These are phyloP conservation scores for Callorhinus ursinus DNA, from an alignment of 2,113 vertebrate species.

Conservation along the genomic window DNA sequence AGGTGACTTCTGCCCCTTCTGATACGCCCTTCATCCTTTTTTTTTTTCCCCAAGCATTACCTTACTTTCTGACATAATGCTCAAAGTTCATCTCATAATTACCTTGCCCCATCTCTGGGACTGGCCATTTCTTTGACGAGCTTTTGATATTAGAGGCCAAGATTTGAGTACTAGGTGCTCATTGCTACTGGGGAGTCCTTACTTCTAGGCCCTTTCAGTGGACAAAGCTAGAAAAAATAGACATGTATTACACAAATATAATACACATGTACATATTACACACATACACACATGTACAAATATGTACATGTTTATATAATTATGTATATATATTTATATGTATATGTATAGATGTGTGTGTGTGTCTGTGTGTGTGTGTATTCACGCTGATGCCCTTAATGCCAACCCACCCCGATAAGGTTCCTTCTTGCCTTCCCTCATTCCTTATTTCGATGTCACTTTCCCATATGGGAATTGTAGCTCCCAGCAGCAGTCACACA, in stretches of 20 bases:
- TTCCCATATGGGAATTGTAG: background rate
- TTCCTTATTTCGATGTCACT: background rate
- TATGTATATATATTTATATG: background rate
- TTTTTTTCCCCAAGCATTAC: background rate
- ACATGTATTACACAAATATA: background rate
- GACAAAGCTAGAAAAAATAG: conserved; percentile 25
- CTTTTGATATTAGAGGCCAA: background rate
- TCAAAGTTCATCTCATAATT: background rate
- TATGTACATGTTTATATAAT: background rate
- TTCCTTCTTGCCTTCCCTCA: background rate
- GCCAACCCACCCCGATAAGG: background rate
- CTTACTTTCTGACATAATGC: background rate
- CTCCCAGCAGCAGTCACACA: background rate
- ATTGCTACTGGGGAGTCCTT: background rate
- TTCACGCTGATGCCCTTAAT: background rate
- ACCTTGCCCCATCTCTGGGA: background rate
- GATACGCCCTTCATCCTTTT: background rate
- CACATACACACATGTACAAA: background rate
- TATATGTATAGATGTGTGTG: background rate
- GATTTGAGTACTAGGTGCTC: background rate
- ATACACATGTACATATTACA: background rate
- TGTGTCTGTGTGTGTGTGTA: background rate
- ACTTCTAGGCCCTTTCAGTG: background rate
- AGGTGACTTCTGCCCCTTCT: background rate
- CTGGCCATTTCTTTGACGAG: background rate